Conservation (phyloP, 2,113 vertebrate genomes). For the Ellobius talpinus region DNA sequence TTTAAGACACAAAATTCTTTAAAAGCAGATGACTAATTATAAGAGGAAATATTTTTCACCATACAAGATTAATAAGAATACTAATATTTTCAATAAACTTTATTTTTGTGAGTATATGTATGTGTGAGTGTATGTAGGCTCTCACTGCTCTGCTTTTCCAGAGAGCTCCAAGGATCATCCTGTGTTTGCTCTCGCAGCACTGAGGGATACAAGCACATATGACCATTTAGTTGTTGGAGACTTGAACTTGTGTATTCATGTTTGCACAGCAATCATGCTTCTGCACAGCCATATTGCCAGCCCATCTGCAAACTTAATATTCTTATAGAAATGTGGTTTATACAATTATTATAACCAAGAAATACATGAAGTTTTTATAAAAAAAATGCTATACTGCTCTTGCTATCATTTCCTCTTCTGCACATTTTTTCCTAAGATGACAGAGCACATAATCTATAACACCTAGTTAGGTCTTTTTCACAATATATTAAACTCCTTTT, state of each 20-base stretch:
- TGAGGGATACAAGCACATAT: neutral
- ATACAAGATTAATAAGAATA: neutral
- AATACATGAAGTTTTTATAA: conserved; percentile 21
- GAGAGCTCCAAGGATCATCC: neutral
- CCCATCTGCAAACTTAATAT: neutral
- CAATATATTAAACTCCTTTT: neutral
- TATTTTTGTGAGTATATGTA: neutral
- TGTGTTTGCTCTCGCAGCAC: neutral
- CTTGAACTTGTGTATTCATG: neutral
- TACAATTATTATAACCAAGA: neutral
- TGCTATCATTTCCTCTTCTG: neutral
- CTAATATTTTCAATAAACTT: neutral
- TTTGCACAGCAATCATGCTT: neutral
- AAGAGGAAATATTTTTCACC: conserved; percentile 36
- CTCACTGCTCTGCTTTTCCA: too few relatives aligned
- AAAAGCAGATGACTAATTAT: conserved; percentile 43
- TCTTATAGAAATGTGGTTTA: neutral
- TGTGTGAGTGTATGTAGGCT: neutral
- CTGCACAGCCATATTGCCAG: neutral
- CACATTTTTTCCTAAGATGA: neutral
- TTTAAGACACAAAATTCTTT: conserved; percentile 34
- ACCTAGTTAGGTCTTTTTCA: neutral
- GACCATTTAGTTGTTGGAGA: neutral
- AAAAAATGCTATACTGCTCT: neutral
- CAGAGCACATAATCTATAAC: neutral